Conservation (phyloP, 1,140 invertebrate species). For the Drosophila eugracilis region DNA sequence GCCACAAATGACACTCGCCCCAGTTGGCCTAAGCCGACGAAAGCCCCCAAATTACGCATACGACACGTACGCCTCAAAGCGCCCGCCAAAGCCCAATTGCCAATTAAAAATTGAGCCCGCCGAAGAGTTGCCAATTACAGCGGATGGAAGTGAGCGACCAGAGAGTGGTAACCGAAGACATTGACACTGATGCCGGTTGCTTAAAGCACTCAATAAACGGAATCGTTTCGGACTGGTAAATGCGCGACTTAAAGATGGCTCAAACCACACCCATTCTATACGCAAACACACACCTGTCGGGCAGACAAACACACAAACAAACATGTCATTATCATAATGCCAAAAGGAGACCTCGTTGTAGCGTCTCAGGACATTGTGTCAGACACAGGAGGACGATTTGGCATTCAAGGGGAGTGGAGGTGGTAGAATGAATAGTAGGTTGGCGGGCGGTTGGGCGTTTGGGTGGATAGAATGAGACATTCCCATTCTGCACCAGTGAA, state of each 20-base stretch:
- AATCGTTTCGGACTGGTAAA: conserved; percentile 62
- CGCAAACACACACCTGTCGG: conserved; percentile 33
- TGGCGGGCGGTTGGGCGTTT: no score
- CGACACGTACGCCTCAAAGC: conserved; percentile 67
- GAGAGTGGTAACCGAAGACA: conserved; percentile 58
- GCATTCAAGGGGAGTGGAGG: not conserved
- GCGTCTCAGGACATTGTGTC: conserved; percentile 45
- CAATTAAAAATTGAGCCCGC: conserved; percentile 67
- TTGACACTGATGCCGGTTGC: conserved; percentile 36
- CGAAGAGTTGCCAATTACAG: conserved; percentile 57
- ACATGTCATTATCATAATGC: conserved; percentile 82
- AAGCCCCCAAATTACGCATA: conserved; percentile 78
- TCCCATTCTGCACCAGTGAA: conserved; percentile 75
- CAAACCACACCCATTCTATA: conserved; percentile 21
- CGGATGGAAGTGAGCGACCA: not conserved
- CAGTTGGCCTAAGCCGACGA: conserved; percentile 49
- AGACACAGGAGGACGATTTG: conserved; percentile 42
- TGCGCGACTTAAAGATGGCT: conserved; percentile 60
- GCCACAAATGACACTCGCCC: conserved; percentile 69
- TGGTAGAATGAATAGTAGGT: not conserved
- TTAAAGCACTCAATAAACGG: conserved; percentile 76
- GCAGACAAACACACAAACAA: conserved; percentile 61
- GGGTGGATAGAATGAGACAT: conserved; percentile 50
- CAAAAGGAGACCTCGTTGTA: conserved; percentile 50
- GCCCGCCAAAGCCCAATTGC: conserved; percentile 63